Evolutionary conservation across 53 echinoderm and acorn worm genomes (phyloP), one percentile per base, ranked within the genome.

Genomic region (Patiria pectinifera): DNA sequence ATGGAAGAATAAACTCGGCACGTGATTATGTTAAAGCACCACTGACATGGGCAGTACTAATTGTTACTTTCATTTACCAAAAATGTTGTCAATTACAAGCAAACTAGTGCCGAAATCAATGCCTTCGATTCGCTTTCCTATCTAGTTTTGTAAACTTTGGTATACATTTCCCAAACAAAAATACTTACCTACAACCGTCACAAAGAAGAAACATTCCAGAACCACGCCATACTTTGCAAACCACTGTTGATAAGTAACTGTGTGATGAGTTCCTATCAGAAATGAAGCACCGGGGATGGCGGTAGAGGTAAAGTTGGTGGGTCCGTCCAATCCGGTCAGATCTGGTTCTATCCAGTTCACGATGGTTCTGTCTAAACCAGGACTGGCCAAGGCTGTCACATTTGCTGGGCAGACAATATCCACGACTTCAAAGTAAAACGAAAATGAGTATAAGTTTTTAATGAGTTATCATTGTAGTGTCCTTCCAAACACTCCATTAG

Each of bases 331-430:
- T 69, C 84, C 93, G 19, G 89, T 66, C 15, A 90, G 23, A 76
- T n/a, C 84, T 62, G 91, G 93, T 76, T 82, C 87, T 9, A 4
- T 45, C 93, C 93, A 93, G 48, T 47, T 53, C 9, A 85, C 84
- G 22, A 7, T 43, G 58, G 87, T 77, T 11, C 49, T 48, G 3
- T 35, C 45, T 1, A 5, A 15, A 21, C 93, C 91, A 22, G 84
- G 58, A n/a, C 53, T 25, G 4, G 90, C 72, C 18, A 62, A 4
- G 48, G 66, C 79, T 6, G 77, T 84, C 9, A 90, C 26, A 47
- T 84, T 77, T 19, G n/a, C 84, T 24, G 93, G 93, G 76, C 81
- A 81, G 6, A 48, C 21, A 48, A 81, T 46, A 48, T 14, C 21
- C 4, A 81, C 81, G 14, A 46, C 81, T 81, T 15, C 5, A 43